Percentiles rank a stretch among this genome's conserved stretches.
These are phyloP conservation scores for Opisthocomus hoazin DNA, from an alignment of 2,113 vertebrate genomes.

Conservation along the genomic window DNA sequence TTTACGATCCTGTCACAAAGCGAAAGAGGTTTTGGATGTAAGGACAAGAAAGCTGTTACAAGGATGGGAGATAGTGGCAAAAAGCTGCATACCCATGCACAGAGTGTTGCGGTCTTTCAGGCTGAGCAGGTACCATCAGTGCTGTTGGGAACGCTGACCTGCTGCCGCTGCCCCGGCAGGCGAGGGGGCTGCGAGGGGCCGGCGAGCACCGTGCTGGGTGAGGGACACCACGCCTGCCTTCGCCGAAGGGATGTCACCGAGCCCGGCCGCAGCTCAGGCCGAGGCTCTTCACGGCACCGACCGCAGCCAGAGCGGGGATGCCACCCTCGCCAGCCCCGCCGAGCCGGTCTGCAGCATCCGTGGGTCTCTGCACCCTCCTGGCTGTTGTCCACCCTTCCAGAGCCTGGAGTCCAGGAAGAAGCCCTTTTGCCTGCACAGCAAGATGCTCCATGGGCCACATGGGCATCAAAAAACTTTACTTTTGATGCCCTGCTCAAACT, in stretches of 20 bases:
- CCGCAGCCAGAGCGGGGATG: fast-evolving
- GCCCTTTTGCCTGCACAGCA: too few relatives aligned
- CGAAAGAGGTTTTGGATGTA: background rate
- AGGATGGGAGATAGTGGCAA: too few relatives aligned
- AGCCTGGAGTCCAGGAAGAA: background rate
- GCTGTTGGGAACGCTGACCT: too few relatives aligned
- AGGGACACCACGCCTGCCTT: background rate
- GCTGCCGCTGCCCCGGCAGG: fast-evolving
- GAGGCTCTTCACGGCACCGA: fast-evolving
- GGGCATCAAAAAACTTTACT: background rate
- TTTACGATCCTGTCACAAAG: too few relatives aligned
- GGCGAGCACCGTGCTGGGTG: fast-evolving
- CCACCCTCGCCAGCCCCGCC: background rate
- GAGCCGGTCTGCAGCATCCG: too few relatives aligned
- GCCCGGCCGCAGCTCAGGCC: fast-evolving
- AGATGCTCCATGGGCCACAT: fast-evolving
- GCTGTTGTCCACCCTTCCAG: fast-evolving
- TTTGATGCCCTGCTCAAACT: too few relatives aligned
- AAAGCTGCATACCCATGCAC: fast-evolving
- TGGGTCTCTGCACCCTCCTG: fast-evolving
- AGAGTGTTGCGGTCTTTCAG: fast-evolving
- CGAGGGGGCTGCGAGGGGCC: background rate
- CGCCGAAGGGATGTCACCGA: fast-evolving
- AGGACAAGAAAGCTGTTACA: background rate
- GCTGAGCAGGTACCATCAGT: fast-evolving